Percentiles rank a stretch among this genome's conserved stretches.
These are phyloP conservation scores for Pyralis farinalis DNA, from an alignment of 2,888 invertebrate species.

Conservation along the genomic window DNA sequence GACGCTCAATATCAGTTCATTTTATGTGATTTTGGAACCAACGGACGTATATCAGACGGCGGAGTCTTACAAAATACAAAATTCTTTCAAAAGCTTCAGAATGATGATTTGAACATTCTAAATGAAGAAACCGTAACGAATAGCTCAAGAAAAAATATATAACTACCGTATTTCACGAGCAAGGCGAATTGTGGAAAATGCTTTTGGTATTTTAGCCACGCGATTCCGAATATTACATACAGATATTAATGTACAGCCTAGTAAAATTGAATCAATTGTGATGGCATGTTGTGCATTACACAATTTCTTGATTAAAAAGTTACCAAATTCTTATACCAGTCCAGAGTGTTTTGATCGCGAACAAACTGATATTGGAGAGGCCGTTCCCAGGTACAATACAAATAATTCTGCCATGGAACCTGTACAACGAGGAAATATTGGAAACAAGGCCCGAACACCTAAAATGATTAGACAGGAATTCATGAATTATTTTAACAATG, in stretches of 20 bases:
- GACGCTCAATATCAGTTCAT: constrained; percentile 26
- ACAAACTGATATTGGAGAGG: background rate
- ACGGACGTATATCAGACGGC: constrained; percentile 26
- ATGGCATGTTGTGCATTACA: background rate
- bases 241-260: constrained; percentile 6
- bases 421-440: no score
- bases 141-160: constrained; percentile 12
- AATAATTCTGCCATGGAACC: no score
- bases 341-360: background rate
- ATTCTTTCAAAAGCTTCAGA: constrained; percentile 16
- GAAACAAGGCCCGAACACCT: no score
- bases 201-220: constrained; percentile 14
- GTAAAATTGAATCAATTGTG: background rate
- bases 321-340: background rate
- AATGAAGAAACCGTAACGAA: constrained; percentile 15
- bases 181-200: constrained; percentile 11
- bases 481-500: no score
- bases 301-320: background rate
- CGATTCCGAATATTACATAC: constrained; percentile 14
- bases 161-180: constrained; percentile 14
- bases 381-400: background rate
- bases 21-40: constrained; percentile 25
- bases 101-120: constrained; percentile 15
- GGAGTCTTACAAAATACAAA: constrained; percentile 23
- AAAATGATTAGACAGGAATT: no score